phyloP scores from a whole-genome alignment of 2,888 invertebrate genomes.

The Eupithecia centaureata region DNA sequence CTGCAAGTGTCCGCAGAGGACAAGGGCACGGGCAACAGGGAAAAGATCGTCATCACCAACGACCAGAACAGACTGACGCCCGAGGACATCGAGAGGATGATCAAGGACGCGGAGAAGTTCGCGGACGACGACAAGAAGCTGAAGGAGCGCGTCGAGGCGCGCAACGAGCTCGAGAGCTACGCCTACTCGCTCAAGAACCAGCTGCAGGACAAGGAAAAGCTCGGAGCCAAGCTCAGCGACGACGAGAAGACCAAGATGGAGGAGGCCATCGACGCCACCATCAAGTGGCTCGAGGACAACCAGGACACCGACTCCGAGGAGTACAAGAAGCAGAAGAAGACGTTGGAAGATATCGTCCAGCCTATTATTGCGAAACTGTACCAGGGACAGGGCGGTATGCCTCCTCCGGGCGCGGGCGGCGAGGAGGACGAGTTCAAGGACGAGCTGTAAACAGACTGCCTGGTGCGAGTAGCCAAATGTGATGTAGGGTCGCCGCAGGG shows the following conservation, averaged over 20 bases:
- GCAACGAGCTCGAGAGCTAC: constrained; percentile 98
- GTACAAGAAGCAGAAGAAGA: constrained; percentile 97
- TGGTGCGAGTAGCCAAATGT: constrained; percentile 75
- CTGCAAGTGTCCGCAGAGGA: constrained; percentile 99
- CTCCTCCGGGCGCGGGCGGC: constrained; percentile 89
- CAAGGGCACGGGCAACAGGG: constrained; percentile 99
- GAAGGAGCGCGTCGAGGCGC: constrained; percentile 97
- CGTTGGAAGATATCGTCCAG: constrained; percentile 96
- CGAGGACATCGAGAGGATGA: constrained; percentile 99
- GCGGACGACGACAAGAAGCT: constrained; percentile 99
- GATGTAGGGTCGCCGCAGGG: constrained; percentile 51
- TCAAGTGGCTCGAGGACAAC: constrained; percentile 99
- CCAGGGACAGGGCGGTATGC: constrained; percentile 91
- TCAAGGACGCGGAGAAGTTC: constrained; percentile 99
- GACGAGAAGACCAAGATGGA: constrained; percentile 98
- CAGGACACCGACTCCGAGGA: constrained; percentile 96
- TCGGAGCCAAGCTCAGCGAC: constrained; percentile 94
- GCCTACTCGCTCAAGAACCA: constrained; percentile 99
- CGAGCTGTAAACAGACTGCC: constrained; percentile 87
- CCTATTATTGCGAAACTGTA: constrained; percentile 99
- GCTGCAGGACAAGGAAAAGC: constrained; percentile 97
- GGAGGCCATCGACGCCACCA: constrained; percentile 97
- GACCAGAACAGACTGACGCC: constrained; percentile 98
- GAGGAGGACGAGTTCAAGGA: constrained; percentile 92
- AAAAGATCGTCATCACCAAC: constrained; percentile 99